Evolutionary conservation across 2,888 invertebrate genomes (phyloP), one percentile per base, ranked within the genome.

Genomic region (Coleophora flavipennella): DNA sequence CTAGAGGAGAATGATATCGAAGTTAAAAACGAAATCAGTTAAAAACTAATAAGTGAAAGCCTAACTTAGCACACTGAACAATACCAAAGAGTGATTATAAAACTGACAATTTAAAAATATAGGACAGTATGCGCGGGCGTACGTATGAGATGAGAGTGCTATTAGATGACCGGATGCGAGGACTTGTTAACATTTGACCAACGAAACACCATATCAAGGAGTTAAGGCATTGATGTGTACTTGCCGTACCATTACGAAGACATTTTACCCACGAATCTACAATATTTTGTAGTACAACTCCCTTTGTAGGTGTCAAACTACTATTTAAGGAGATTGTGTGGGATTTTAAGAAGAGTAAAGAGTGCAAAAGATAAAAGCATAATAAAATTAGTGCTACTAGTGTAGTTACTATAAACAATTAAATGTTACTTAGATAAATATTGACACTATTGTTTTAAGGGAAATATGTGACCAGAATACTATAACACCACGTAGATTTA

Each of bases 71-170:
- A 79, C 83, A 80, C 78, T 81, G 74, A 67, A 78, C 71, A 81
- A 83, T 81, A 80, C 83, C 83, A 83, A 83, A 83, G 83, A 83
- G 76, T 67, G 75, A 69, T 62, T 57, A 69, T 57, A 61, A 65
- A 70, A 66, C 59, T 63, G 71, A 65, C 61, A 57, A 41, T 49
- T 57, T 63, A 63, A 67, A 60, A 59, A 6, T 20, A 59, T 51
- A 58, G 49, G 29, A 50, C 10, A 56, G 66, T 52, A 61, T 63
- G 66, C 65, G 65, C 62, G 61, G 63, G 63, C 63, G 67, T 63
- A 62, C 50, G 46, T 62, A 67, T 59, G 55, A 53, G 67, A 65
- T 55, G 57, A 20, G 20, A 20, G 66, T 52, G 59, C 63, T 67
- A 66, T 55, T 57, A 59, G 54, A 50, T 62, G 70, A 63, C 47